Conservation (phyloP, 2,888 invertebrate species). For the Dynastes tityus region DNA sequence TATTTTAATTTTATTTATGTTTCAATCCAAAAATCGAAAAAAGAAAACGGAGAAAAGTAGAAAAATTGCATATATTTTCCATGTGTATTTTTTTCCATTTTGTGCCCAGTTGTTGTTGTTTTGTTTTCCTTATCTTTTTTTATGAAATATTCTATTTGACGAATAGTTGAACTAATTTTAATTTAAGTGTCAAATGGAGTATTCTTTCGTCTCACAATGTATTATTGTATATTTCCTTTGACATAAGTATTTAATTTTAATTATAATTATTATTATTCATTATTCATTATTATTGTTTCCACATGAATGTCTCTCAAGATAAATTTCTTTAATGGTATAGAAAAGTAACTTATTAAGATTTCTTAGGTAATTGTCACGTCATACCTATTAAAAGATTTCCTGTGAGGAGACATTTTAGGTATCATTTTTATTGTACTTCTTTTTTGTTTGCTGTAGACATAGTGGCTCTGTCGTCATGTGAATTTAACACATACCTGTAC, state of each 20-base stretch:
- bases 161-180: constrained; percentile 40
- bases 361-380: constrained; percentile 35
- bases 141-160: constrained; percentile 48
- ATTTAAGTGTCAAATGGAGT: constrained; percentile 49
- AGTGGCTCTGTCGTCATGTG: constrained; percentile 47
- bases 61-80: constrained; percentile 39
- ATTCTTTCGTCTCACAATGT: constrained; percentile 46
- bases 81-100: constrained; percentile 37
- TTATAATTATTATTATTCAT: constrained; percentile 52
- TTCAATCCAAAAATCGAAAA: constrained; percentile 29
- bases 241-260: constrained; percentile 52
- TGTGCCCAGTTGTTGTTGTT: constrained; percentile 51
- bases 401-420: constrained; percentile 43
- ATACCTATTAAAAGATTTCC: constrained; percentile 38
- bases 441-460: constrained; percentile 47
- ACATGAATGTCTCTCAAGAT: constrained; percentile 39
- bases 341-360: constrained; percentile 28
- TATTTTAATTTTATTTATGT: constrained; percentile 50
- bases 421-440: constrained; percentile 46
- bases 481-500: constrained; percentile 40
- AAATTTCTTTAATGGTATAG: constrained; percentile 37
- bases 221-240: constrained; percentile 51
- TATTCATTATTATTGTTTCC: constrained; percentile 47
- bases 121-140: constrained; percentile 40
- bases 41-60: constrained; percentile 9